Evolutionary conservation across 2,888 invertebrate species (phyloP).

Genomic region (Dascillus cervinus): DNA sequence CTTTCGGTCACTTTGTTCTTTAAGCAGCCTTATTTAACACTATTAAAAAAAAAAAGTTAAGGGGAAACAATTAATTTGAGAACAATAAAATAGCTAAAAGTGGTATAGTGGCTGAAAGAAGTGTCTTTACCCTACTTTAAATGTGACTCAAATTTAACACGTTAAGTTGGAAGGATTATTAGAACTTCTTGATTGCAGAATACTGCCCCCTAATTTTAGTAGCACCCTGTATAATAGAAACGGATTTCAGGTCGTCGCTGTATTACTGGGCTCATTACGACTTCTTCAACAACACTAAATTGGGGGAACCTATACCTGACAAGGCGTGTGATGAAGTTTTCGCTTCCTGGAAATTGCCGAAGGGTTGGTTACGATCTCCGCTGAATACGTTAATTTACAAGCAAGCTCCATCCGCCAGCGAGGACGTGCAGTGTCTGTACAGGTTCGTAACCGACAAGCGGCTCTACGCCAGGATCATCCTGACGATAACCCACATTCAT

Average conservation of each 20-base stretch:
- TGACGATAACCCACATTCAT: conserved; percentile 69
- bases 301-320: conserved; percentile 72
- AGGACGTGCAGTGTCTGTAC: conserved; percentile 74
- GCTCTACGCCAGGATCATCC: conserved; percentile 71
- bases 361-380: conserved; percentile 72
- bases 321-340: conserved; percentile 85
- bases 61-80: too few relatives aligned
- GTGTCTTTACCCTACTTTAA: too few relatives aligned
- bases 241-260: conserved; percentile 62
- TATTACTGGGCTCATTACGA: conserved; percentile 94
- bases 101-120: too few relatives aligned
- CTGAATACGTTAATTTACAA: conserved; percentile 84
- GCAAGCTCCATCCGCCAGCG: conserved; percentile 57
- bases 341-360: conserved; percentile 72
- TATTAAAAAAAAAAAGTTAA: too few relatives aligned
- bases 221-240: too few relatives aligned
- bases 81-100: too few relatives aligned
- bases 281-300: conserved; percentile 84
- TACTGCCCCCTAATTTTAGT: too few relatives aligned
- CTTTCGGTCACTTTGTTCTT: too few relatives aligned
- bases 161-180: too few relatives aligned
- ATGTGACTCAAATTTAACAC: too few relatives aligned
- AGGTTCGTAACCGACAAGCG: conserved; percentile 77
- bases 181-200: too few relatives aligned
- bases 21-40: too few relatives aligned